Evolutionary conservation across 2,113 vertebrate genomes (phyloP).

Genomic region (Cryptomyrus ogoouensis): DNA sequence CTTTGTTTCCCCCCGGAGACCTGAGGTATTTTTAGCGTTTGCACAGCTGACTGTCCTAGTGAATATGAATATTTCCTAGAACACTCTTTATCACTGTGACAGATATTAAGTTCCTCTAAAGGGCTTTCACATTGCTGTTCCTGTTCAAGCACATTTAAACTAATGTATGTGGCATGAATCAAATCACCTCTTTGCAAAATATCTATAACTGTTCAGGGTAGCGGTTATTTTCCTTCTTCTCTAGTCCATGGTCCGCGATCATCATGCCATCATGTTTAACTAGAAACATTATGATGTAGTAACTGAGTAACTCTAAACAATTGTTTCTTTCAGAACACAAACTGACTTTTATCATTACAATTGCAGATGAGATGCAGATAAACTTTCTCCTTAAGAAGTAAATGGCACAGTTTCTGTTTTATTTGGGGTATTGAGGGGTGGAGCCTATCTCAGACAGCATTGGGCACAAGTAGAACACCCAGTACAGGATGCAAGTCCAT

Average conservation of each 20-base stretch:
- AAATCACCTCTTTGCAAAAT: background rate
- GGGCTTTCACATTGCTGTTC: constrained; percentile 7
- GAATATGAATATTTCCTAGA: background rate
- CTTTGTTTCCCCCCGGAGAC: background rate
- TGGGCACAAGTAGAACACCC: background rate
- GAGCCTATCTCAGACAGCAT: background rate
- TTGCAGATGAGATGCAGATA: background rate
- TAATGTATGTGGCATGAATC: background rate
- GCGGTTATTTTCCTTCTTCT: background rate
- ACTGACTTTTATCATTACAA: background rate
- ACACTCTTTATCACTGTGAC: background rate
- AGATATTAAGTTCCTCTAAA: constrained; percentile 6
- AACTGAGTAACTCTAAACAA: too few relatives aligned
- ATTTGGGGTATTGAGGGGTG: background rate
- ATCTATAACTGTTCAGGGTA: background rate
- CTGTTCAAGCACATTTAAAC: constrained; percentile 5
- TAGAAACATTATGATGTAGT: background rate
- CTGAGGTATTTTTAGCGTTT: background rate
- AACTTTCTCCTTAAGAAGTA: background rate
- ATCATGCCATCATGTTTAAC: background rate
- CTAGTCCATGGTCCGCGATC: background rate
- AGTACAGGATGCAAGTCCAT: background rate
- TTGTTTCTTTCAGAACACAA: background rate
- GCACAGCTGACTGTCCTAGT: background rate
- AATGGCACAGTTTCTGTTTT: background rate